Evolutionary conservation across 2,113 vertebrate species (phyloP).

Genomic region (Lampris megalopsis): DNA sequence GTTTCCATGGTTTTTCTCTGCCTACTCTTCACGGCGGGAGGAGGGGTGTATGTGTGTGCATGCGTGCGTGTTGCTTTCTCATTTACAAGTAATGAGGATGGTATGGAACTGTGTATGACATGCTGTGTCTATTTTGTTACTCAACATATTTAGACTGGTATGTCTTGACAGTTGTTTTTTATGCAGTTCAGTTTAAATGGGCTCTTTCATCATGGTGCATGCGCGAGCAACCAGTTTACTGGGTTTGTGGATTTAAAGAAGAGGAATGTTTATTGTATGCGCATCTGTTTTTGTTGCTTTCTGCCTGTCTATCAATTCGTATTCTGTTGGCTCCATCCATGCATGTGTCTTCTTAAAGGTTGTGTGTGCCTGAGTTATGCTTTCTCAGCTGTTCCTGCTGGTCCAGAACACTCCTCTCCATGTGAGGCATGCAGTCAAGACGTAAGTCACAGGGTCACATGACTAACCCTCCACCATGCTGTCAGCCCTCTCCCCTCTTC

Average conservation of each 20-base stretch:
- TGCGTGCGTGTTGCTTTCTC: slow-evolving; percentile 7
- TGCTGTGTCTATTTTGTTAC: neutral
- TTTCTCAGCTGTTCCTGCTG: slow-evolving; percentile 66
- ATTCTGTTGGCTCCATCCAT: neutral
- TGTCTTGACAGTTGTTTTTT: neutral
- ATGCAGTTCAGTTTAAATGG: neutral
- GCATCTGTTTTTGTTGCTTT: slow-evolving; percentile 15
- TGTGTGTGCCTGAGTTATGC: slow-evolving; percentile 45
- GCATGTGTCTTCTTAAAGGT: neutral
- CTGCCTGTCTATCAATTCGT: neutral
- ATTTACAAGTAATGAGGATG: neutral
- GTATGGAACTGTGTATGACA: neutral
- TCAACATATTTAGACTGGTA: slow-evolving; percentile 11
- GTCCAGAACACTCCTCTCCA: slow-evolving; percentile 47
- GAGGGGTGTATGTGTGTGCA: neutral
- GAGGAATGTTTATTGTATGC: slow-evolving; percentile 23
- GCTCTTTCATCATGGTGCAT: neutral
- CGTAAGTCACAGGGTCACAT: slow-evolving; percentile 70
- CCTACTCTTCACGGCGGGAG: neutral
- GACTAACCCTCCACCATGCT: slow-evolving; percentile 58
- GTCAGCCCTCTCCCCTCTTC: slow-evolving; percentile 10
- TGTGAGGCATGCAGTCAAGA: slow-evolving; percentile 68
- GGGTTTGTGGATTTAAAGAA: slow-evolving; percentile 18
- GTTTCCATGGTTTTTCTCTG: slow-evolving; percentile 55
- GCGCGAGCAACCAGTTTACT: slow-evolving; percentile 20